Evolutionary conservation across 2,113 vertebrate genomes (phyloP), one percentile per base, ranked within the genome.

Genomic region (Anoura caudifer): DNA sequence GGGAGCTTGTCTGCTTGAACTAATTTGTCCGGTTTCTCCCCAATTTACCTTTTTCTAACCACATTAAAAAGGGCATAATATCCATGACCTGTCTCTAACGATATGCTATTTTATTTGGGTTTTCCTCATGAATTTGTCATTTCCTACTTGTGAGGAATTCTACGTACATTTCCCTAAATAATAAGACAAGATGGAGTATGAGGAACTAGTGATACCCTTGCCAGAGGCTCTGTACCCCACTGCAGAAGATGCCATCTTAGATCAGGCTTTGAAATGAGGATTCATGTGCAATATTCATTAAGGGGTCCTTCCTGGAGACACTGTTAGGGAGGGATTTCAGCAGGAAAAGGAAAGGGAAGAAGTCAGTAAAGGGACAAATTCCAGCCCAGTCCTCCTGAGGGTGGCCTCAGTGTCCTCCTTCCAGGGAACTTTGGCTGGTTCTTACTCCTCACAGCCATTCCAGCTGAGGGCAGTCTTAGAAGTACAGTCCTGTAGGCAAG

Each of bases 21-120:
- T 96, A 16, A 95, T 95, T 97, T 97, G 83, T 83, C 70, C 20
- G 69, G 6, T 95, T 97, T 52, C 75, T 97, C 72, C 41, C 41
- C 69, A 70, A 36, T 90, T 65, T 43, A 33, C 72, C 2, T 97
- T 77, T 83, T 91, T 22, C 33, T 54, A 91, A 33, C 47, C 86
- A 38, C 61, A 33, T 91, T 95, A 94, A 95, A 94, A 59, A 91
- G 41, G 63, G 96, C 70, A 93, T n/a, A 92, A 83, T 79, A 33
- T 79, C 47, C 89, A 41, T 73, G 69, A 93, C 70, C 69, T 89
- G 2, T n/a, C 94, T 97, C 90, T 50, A 89, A 73, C 95, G 73
- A 84, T 20, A 85, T 36, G 12, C n/a, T 54, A 2, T 96, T 43
- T 45, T 63, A 9, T 94, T 96, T 70, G 22, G 38, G 77, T 9